phyloP scores from a whole-genome alignment of 1,140 invertebrate species.

The Patella vulgata region DNA sequence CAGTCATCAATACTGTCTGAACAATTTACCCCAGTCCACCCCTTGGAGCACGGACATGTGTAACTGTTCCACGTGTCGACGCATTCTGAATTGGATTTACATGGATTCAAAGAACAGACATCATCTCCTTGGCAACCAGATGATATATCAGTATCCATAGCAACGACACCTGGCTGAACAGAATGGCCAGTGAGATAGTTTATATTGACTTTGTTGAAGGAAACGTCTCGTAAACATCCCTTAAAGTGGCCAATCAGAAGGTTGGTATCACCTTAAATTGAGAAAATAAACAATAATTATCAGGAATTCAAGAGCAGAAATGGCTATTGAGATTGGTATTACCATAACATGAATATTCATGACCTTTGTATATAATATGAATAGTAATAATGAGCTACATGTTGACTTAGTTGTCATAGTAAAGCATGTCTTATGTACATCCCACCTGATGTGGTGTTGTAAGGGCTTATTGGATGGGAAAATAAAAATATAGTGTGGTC shows the following conservation, averaged over 20 bases:
- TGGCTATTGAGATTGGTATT: no score
- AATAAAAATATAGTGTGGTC: no score
- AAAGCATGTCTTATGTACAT: no score
- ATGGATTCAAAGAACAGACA: conserved; percentile 91
- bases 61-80: conserved; percentile 72
- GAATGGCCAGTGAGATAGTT: conserved; percentile 20
- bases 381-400: no score
- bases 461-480: no score
- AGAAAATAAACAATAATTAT: conserved; percentile 10
- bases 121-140: conserved; percentile 75
- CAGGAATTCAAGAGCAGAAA: no score
- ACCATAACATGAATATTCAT: no score
- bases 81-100: conserved; percentile 86
- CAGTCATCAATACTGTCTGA: conserved; percentile 33
- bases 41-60: conserved; percentile 81
- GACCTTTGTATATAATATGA: no score
- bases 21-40: conserved; percentile 39
- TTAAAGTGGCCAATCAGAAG: conserved; percentile 42
- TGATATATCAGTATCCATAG: conserved; percentile 16
- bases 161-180: conserved; percentile 17
- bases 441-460: no score
- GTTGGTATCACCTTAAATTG: conserved; percentile 28
- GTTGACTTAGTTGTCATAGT: no score
- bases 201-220: conserved; percentile 40
- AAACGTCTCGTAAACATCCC: conserved; percentile 47